Evolutionary conservation across 2,888 invertebrate species (phyloP).

Genomic region (Tiliacea aurago): DNA sequence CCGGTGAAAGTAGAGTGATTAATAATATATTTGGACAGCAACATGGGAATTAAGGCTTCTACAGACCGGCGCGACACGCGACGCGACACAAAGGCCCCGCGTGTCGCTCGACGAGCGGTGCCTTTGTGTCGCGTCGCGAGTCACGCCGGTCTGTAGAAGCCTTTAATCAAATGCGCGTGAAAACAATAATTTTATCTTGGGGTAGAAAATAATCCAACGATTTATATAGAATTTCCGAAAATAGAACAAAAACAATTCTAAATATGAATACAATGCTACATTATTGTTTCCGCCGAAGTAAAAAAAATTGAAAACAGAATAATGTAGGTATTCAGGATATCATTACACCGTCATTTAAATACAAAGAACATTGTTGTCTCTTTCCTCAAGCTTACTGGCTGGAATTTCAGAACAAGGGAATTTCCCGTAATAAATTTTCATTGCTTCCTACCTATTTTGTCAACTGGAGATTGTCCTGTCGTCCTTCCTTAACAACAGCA

Average conservation of each 20-base stretch:
- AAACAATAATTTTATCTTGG: too few relatives aligned
- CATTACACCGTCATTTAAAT: conserved; percentile 30
- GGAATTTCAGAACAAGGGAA: conserved; percentile 25
- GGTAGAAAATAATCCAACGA: neutral
- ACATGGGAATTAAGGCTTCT: too few relatives aligned
- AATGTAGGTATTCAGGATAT: conserved; percentile 24
- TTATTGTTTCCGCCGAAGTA: conserved; percentile 7
- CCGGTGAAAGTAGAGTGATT: too few relatives aligned
- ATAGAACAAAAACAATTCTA: neutral
- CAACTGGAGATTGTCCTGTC: conserved; percentile 18
- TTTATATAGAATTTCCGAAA: neutral
- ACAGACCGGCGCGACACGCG: too few relatives aligned
- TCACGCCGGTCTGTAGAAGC: too few relatives aligned
- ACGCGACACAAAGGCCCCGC: too few relatives aligned
- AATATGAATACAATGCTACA: conserved; percentile 15
- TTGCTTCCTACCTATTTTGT: conserved; percentile 37
- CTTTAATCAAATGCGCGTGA: too few relatives aligned
- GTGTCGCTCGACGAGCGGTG: too few relatives aligned
- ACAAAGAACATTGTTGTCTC: conserved; percentile 30
- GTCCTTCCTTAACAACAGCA: conserved; percentile 22
- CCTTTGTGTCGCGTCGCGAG: too few relatives aligned
- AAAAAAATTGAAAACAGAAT: neutral
- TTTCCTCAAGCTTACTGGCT: conserved; percentile 10
- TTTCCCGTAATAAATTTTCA: conserved; percentile 48
- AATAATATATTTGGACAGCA: too few relatives aligned